phyloP scores from a whole-genome alignment of 2,113 vertebrate genomes.

The Hystrix cristata region DNA sequence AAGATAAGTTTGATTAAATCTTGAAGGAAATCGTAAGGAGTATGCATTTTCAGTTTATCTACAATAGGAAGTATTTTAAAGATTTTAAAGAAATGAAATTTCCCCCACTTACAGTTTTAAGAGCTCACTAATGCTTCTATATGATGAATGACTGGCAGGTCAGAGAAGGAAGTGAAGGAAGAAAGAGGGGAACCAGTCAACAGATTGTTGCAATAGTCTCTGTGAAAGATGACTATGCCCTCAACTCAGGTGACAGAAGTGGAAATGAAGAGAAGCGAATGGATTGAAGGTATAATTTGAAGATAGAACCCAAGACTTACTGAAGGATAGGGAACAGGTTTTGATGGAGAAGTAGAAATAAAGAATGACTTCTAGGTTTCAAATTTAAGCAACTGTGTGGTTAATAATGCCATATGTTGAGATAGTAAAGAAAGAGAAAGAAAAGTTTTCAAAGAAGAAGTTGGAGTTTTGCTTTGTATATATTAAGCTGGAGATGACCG shows the following conservation, averaged over 20 bases:
- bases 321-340: neutral
- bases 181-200: neutral
- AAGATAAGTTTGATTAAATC: neutral
- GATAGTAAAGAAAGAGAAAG: neutral
- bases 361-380: neutral
- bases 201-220: neutral
- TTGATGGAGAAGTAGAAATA: neutral
- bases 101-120: neutral
- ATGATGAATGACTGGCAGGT: neutral
- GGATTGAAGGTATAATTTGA: neutral
- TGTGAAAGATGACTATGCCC: neutral
- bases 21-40: neutral
- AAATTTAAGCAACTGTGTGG: neutral
- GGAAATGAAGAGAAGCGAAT: neutral
- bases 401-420: neutral
- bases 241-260: neutral
- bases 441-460: neutral
- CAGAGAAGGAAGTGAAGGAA: neutral
- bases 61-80: neutral
- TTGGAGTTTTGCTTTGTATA: neutral
- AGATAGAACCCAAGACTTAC: neutral
- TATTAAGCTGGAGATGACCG: neutral
- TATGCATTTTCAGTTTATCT: constrained; percentile 17
- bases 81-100: neutral
- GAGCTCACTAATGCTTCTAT: neutral